These are phyloP conservation scores for Potamilus streckersoni DNA, from an alignment of 1,140 invertebrate genomes.

Conservation along the genomic window DNA sequence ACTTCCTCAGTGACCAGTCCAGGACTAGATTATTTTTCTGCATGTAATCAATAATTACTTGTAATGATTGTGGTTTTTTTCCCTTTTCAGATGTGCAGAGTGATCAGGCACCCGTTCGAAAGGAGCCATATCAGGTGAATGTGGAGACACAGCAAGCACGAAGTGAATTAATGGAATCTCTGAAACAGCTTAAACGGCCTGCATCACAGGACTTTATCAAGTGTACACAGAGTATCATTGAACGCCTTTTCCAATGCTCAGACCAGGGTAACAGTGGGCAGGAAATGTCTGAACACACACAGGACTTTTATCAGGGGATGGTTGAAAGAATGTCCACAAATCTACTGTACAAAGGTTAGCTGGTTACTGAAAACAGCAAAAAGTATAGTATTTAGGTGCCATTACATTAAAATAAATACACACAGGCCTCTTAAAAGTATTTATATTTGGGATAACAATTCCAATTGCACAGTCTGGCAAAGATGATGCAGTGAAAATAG, in stretches of 20 bases:
- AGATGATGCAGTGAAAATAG: too few relatives aligned
- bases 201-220: slow-evolving; percentile 78
- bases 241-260: slow-evolving; percentile 75
- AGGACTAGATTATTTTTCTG: too few relatives aligned
- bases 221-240: slow-evolving; percentile 75
- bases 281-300: slow-evolving; percentile 88
- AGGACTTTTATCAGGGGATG: slow-evolving; percentile 90
- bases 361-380: not conserved
- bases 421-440: too few relatives aligned
- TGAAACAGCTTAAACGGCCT: slow-evolving; percentile 59
- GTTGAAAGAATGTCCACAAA: slow-evolving; percentile 75
- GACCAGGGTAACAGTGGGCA: slow-evolving; percentile 77
- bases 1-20: too few relatives aligned
- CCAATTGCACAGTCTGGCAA: too few relatives aligned
- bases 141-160: slow-evolving; percentile 66
- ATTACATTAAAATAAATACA: too few relatives aligned
- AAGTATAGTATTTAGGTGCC: too few relatives aligned
- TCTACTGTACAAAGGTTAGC: slow-evolving; percentile 76
- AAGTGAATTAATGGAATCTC: slow-evolving; percentile 66
- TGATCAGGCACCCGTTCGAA: slow-evolving; percentile 2
- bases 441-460: too few relatives aligned
- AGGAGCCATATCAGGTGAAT: slow-evolving; percentile 56
- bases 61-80: too few relatives aligned
- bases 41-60: too few relatives aligned
- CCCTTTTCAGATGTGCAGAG: too few relatives aligned